A percentile compares a stretch with the other conserved stretches of the same genome.
Evolutionary conservation across 2,113 vertebrate genomes (phyloP).

Genomic region (Trogon surrucura): DNA sequence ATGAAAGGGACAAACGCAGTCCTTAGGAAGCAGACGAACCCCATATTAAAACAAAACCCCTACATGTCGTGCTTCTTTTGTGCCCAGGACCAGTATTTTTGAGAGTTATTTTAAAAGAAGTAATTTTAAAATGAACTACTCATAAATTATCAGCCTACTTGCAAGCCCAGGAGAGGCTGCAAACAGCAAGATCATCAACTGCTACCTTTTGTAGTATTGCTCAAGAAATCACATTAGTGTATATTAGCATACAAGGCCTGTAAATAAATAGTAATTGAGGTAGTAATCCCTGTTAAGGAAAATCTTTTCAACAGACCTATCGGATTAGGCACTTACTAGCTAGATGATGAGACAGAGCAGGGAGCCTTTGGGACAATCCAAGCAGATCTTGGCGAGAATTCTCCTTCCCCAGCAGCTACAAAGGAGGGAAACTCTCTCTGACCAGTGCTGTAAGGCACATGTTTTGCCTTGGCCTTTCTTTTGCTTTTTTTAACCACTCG

Average conservation of each 20-base stretch:
- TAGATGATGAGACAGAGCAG: not conserved
- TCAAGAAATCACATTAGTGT: not conserved
- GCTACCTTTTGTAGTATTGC: not conserved
- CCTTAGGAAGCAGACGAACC: constrained; percentile 3
- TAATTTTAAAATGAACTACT: not conserved
- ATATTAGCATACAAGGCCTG: not conserved
- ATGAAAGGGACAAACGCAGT: not conserved
- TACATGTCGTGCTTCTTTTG: not conserved
- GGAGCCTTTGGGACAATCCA: not conserved
- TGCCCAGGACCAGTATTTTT: not conserved
- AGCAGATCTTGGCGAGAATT: not conserved
- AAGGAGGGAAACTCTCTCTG: not conserved
- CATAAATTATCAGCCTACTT: not conserved
- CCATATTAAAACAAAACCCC: not conserved
- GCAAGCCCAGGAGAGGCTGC: not conserved
- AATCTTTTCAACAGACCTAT: not conserved
- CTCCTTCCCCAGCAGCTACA: not conserved
- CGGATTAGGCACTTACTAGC: not conserved
- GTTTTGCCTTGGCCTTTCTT: not conserved
- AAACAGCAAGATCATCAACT: not conserved
- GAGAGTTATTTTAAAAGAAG: not conserved
- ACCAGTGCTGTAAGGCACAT: not conserved
- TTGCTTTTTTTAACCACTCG: not conserved
- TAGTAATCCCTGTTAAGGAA: not conserved
- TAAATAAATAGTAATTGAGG: not conserved